Percentiles rank a stretch among this genome's conserved stretches.
These are phyloP conservation scores for Dryococelus australis DNA, from an alignment of 2,888 invertebrate genomes.

Conservation along the genomic window DNA sequence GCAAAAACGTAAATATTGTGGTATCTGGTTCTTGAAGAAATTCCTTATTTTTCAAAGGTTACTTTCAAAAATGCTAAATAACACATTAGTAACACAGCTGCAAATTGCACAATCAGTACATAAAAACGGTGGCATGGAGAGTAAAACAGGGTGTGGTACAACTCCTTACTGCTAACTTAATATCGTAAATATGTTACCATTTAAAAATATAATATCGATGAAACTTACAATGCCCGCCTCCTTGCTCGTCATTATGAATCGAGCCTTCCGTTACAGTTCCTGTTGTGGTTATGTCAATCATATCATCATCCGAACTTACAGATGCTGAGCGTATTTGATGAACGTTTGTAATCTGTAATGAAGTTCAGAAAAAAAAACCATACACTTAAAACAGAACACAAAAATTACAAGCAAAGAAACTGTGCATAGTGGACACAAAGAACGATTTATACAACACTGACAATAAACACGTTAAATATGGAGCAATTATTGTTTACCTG, in stretches of 20 bases:
- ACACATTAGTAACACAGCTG: too few species aligned
- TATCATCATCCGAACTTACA: slow-evolving; percentile 67
- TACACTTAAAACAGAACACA: too few species aligned
- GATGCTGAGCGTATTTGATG: slow-evolving; percentile 51
- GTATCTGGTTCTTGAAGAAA: too few species aligned
- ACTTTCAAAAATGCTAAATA: too few species aligned
- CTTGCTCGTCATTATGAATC: slow-evolving; percentile 46
- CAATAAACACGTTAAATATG: background rate
- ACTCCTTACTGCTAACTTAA: too few species aligned
- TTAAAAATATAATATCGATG: background rate
- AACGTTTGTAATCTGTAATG: slow-evolving; percentile 44
- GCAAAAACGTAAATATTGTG: too few species aligned
- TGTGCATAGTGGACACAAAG: background rate
- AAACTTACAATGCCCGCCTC: slow-evolving; percentile 44
- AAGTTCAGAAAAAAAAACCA: slow-evolving; percentile 4
- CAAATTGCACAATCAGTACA: too few species aligned
- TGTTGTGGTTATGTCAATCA: slow-evolving; percentile 71
- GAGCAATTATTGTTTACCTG: slow-evolving; percentile 60
- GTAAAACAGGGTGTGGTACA: too few species aligned
- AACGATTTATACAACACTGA: background rate
- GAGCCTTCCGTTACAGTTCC: slow-evolving; percentile 56
- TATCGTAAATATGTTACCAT: too few species aligned
- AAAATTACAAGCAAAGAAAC: background rate
- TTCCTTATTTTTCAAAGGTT: too few species aligned
- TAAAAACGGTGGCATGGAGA: too few species aligned